Percentiles rank a stretch among this genome's conserved stretches.
These are phyloP conservation scores for Melanotaenia trifasciata DNA, from an alignment of 2,797 vertebrate species.

Conservation along the genomic window DNA sequence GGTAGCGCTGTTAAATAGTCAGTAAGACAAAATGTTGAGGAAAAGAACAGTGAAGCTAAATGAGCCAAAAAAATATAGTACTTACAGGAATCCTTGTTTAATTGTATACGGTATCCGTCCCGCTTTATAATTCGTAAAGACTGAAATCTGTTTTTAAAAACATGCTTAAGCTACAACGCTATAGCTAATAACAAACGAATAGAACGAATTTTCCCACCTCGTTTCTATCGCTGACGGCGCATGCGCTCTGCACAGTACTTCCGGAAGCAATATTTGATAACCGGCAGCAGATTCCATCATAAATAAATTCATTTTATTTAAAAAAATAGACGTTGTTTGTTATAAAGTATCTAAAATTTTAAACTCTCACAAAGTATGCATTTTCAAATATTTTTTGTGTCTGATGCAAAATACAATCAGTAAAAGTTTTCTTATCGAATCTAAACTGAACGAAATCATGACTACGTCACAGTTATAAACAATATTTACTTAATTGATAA, in stretches of 20 bases:
- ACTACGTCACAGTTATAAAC: conserved; percentile 70
- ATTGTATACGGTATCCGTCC: not conserved
- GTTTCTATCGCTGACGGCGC: conserved; percentile 21
- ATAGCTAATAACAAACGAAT: conserved; percentile 23
- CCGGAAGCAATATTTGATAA: not conserved
- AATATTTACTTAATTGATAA: conserved; percentile 69
- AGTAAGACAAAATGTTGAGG: not conserved
- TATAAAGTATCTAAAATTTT: not conserved
- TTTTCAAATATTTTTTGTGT: not conserved
- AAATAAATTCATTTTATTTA: not conserved
- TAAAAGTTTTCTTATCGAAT: conserved; percentile 60
- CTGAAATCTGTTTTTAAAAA: conserved; percentile 2
- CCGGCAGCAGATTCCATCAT: conserved; percentile 58
- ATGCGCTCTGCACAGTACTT: conserved; percentile 63
- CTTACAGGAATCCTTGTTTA: conserved; percentile 30
- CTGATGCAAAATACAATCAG: not conserved
- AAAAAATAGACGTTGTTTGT: not conserved
- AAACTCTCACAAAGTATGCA: not conserved
- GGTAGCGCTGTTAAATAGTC: not conserved
- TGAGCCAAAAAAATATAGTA: not conserved
- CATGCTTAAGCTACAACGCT: conserved; percentile 28
- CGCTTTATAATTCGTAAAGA: not conserved
- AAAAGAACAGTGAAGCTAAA: not conserved
- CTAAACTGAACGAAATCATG: not conserved
- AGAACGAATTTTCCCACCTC: conserved; percentile 68